A percentile compares a stretch with the other conserved stretches of the same genome.
phyloP scores from a whole-genome alignment of 2,888 invertebrate genomes.

The Chloroclysta siterata region DNA sequence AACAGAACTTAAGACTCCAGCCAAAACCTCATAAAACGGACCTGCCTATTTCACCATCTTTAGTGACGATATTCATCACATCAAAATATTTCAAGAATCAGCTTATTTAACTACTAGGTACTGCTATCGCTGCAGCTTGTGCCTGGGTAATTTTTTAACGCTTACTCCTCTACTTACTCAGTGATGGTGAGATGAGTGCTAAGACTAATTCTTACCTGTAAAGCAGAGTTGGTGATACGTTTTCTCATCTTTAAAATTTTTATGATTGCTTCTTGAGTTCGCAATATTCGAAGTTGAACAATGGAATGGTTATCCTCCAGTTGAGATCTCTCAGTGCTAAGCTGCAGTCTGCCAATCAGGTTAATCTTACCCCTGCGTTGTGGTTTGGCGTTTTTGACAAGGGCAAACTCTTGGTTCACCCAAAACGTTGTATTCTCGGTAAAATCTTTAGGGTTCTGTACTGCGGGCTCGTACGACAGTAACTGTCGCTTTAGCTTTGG shows the following conservation, averaged over 20 bases:
- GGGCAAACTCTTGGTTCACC: slow-evolving; percentile 98
- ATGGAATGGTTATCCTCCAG: slow-evolving; percentile 99
- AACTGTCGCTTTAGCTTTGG: slow-evolving; percentile 98
- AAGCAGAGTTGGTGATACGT: slow-evolving; percentile 95
- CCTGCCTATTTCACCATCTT: no score
- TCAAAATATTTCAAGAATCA: no score
- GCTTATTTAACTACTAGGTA: no score
- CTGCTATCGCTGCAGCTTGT: no score
- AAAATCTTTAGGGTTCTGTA: slow-evolving; percentile 96
- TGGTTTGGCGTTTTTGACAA: slow-evolving; percentile 96
- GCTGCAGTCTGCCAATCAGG: slow-evolving; percentile 96
- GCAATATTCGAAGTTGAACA: slow-evolving; percentile 96
- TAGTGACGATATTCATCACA: no score
- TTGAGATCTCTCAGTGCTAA: slow-evolving; percentile 97
- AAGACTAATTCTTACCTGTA: slow-evolving; percentile 86
- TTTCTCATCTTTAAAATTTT: slow-evolving; percentile 99
- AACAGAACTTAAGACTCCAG: no score
- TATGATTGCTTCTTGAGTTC: slow-evolving; percentile 98
- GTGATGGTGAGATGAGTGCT: no score
- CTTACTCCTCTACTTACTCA: no score
- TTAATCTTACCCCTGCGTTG: slow-evolving; percentile 98
- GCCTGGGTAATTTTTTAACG: no score
- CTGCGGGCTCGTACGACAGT: slow-evolving; percentile 91
- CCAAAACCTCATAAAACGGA: no score
- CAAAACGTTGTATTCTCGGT: slow-evolving; percentile 96